Evolutionary conservation across 2,113 vertebrate genomes (phyloP).

Genomic region (Erythrocercus mccallii): DNA sequence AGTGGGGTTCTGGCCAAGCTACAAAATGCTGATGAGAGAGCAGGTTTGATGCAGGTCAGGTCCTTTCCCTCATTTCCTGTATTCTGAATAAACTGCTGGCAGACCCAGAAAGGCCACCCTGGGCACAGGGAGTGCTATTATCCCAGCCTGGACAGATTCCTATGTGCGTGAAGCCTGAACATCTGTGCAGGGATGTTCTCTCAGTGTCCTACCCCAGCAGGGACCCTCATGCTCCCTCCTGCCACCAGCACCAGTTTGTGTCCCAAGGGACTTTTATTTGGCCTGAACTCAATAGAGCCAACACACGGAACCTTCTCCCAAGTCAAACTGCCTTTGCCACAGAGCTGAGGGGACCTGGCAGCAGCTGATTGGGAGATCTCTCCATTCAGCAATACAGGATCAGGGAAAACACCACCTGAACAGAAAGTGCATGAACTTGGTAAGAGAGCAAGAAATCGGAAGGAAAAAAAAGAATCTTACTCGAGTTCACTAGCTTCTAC

Average conservation of each 20-base stretch:
- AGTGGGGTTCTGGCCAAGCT: background rate
- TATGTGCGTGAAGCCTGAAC: rapidly evolving
- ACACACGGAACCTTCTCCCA: background rate
- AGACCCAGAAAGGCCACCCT: rapidly evolving
- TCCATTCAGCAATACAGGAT: background rate
- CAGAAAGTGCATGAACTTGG: background rate
- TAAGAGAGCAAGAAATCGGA: background rate
- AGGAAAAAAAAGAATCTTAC: background rate
- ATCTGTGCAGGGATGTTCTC: background rate
- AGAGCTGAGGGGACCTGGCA: background rate
- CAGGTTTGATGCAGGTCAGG: background rate
- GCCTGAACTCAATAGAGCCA: background rate
- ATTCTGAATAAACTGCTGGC: too few species aligned
- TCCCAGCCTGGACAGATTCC: background rate
- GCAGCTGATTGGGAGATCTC: background rate
- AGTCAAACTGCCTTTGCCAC: rapidly evolving
- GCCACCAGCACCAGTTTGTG: background rate
- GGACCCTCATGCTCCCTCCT: background rate
- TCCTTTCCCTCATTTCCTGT: background rate
- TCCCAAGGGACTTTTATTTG: background rate
- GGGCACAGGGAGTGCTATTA: rapidly evolving
- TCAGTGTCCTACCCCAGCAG: background rate
- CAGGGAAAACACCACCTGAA: background rate
- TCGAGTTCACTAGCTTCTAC: background rate
- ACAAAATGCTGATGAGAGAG: background rate